Conservation (phyloP, 2,113 vertebrate species). For the Gulo gulo region DNA sequence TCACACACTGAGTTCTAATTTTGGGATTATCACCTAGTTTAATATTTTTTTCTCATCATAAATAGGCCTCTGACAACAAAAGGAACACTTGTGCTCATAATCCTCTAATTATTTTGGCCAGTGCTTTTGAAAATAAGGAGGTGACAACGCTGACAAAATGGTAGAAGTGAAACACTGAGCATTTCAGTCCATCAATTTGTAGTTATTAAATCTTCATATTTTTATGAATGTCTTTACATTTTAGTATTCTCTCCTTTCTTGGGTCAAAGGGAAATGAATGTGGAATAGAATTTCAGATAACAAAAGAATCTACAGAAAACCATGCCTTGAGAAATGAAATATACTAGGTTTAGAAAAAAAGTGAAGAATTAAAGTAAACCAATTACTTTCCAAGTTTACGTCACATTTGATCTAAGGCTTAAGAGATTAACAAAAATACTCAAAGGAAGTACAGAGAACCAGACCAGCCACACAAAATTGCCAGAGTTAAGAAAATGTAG, state of each 20-base stretch:
- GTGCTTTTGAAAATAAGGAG: background rate
- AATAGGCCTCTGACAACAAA: background rate
- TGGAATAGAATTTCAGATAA: background rate
- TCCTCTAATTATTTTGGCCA: background rate
- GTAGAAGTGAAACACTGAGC: background rate
- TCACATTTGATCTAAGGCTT: background rate
- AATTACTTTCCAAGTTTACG: background rate
- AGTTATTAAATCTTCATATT: background rate
- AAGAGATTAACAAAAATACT: background rate
- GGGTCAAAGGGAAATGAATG: background rate
- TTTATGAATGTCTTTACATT: background rate
- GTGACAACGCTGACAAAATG: background rate
- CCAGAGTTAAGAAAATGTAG: background rate
- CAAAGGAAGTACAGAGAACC: background rate
- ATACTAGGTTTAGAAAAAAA: background rate
- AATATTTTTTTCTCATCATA: background rate
- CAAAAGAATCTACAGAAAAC: background rate
- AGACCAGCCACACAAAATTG: background rate
- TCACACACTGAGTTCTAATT: background rate
- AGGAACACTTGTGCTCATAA: background rate
- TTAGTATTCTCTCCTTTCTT: background rate
- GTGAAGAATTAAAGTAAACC: background rate
- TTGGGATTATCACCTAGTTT: background rate
- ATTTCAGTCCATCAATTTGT: background rate
- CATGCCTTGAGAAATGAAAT: background rate